Conservation (phyloP, 2,113 vertebrate genomes). For the Eupsittula cactorum region DNA sequence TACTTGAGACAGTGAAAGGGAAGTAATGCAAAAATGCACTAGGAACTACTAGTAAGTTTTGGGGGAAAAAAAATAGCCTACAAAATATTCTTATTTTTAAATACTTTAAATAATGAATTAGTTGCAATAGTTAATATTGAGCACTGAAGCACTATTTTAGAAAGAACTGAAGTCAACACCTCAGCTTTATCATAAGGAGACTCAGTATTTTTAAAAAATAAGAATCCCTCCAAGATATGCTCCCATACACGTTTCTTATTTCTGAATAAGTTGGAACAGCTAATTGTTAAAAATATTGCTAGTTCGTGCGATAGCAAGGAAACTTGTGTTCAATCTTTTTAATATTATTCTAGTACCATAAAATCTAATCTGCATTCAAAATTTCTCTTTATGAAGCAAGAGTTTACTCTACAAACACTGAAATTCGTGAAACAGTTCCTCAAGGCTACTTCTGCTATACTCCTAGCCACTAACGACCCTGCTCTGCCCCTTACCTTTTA, state of each 20-base stretch:
- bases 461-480: background rate
- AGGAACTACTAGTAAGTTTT: background rate
- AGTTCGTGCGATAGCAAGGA: background rate
- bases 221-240: background rate
- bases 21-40: background rate
- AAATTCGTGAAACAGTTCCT: background rate
- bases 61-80: fast-evolving
- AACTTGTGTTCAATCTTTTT: background rate
- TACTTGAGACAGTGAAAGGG: background rate
- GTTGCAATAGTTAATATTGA: background rate
- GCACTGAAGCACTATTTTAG: background rate
- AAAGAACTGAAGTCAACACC: background rate
- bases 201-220: background rate
- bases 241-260: background rate
- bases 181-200: background rate
- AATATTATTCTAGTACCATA: background rate
- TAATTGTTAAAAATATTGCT: background rate
- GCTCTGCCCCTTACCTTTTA: background rate
- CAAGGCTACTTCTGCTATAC: background rate
- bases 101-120: background rate
- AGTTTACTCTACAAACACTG: background rate
- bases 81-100: background rate
- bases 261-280: background rate
- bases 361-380: background rate
- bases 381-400: background rate